A percentile compares a stretch with the other conserved stretches of the same genome.
Evolutionary conservation across 2,888 invertebrate species (phyloP).

Genomic region (Saturnia japonica): DNA sequence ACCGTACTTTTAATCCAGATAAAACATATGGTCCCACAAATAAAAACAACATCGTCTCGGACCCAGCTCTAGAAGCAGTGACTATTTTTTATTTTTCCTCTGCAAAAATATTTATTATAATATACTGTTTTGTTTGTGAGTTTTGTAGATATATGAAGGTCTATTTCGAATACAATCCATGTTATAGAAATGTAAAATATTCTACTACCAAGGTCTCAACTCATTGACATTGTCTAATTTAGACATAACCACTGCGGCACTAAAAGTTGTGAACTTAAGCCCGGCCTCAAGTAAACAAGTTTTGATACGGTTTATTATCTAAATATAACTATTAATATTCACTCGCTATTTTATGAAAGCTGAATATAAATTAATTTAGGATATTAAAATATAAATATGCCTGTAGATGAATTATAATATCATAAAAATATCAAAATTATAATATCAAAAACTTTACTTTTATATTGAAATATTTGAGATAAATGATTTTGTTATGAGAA

Average conservation of each 20-base stretch:
- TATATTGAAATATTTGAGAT: background rate
- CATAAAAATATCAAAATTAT: background rate
- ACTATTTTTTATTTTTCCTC: background rate
- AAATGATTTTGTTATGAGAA: background rate
- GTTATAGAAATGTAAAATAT: background rate
- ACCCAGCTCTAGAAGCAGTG: too few relatives aligned
- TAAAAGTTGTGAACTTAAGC: background rate
- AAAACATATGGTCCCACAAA: background rate
- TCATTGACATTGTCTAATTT: background rate
- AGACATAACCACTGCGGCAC: background rate
- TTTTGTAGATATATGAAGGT: background rate
- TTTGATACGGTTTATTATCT: background rate
- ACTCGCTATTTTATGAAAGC: background rate
- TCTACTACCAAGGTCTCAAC: background rate
- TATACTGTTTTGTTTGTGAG: background rate
- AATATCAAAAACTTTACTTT: background rate
- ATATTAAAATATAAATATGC: background rate
- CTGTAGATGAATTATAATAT: background rate
- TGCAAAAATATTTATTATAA: background rate
- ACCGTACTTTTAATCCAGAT: background rate
- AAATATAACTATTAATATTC: conserved; percentile 1
- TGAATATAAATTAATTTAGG: background rate
- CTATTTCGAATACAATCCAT: background rate
- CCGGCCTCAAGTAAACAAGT: background rate
- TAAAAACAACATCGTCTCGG: too few relatives aligned